Conservation (phyloP, 2,797 vertebrate species). For the Eulemur mongoz region DNA sequence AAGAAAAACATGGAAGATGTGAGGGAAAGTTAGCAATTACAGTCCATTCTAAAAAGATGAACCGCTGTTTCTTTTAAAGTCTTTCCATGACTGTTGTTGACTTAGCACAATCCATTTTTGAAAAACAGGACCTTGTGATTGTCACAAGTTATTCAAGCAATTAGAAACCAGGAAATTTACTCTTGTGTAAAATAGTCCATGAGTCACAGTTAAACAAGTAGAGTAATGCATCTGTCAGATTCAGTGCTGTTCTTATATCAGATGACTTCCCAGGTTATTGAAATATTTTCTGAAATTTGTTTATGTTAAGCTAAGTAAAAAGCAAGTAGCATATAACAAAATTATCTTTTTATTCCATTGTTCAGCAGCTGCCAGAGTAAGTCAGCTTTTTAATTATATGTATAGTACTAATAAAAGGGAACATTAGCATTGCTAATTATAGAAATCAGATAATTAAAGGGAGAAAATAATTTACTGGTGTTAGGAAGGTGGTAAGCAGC, state of each 20-base stretch:
- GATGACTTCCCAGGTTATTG: background rate
- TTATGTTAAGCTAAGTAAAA: slow-evolving; percentile 48
- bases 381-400: slow-evolving; percentile 38
- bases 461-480: background rate
- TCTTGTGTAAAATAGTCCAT: slow-evolving; percentile 53
- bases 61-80: background rate
- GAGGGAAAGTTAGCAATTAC: background rate
- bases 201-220: slow-evolving; percentile 44
- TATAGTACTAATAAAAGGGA: slow-evolving; percentile 37
- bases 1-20: background rate
- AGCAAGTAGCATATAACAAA: background rate
- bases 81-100: slow-evolving; percentile 55
- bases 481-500: background rate
- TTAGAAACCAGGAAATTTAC: slow-evolving; percentile 64
- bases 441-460: slow-evolving; percentile 37
- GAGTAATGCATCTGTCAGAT: background rate
- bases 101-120: slow-evolving; percentile 58
- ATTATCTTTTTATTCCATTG: slow-evolving; percentile 1
- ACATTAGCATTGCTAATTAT: slow-evolving; percentile 31
- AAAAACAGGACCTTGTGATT: slow-evolving; percentile 80
- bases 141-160: slow-evolving; percentile 78
- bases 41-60: slow-evolving; percentile 25
- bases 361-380: slow-evolving; percentile 33
- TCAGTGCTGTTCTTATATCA: background rate
- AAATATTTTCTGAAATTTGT: slow-evolving; percentile 26